These are phyloP conservation scores for Pionites leucogaster DNA, from an alignment of 2,113 vertebrate genomes.

Conservation along the genomic window DNA sequence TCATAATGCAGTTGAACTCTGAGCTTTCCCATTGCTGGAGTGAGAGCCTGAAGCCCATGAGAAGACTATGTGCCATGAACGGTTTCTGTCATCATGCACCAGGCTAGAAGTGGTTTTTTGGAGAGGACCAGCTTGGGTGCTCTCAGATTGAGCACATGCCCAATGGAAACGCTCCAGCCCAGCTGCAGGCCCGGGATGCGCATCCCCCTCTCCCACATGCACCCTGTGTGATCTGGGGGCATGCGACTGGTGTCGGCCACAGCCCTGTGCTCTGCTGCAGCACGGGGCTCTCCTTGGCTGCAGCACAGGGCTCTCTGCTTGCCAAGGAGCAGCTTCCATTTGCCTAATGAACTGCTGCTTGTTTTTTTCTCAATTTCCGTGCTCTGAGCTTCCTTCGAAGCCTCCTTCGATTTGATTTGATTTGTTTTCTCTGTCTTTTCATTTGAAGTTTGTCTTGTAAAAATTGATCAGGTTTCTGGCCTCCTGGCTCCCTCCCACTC, in stretches of 20 bases:
- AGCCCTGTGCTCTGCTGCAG: not conserved
- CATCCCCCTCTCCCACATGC: not conserved
- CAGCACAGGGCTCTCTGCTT: too few species aligned
- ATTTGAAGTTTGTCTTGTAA: not conserved
- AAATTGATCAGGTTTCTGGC: conserved; percentile 4
- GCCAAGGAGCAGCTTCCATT: not conserved
- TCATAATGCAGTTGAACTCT: not conserved
- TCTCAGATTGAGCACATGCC: accelerated
- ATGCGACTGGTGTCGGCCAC: accelerated
- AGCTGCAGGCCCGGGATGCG: accelerated
- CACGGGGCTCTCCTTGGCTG: not conserved
- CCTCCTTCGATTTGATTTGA: not conserved
- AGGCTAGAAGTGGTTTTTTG: not conserved
- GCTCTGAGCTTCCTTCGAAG: not conserved
- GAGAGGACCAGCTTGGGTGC: not conserved
- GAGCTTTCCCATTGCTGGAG: not conserved
- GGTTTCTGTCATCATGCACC: not conserved
- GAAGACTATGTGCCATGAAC: not conserved
- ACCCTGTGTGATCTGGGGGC: too few species aligned
- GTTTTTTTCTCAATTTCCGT: not conserved
- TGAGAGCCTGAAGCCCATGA: not conserved
- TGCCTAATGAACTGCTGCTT: not conserved
- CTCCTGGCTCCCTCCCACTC: conserved; percentile 36
- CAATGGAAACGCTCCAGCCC: accelerated
- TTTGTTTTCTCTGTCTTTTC: not conserved